Percentiles rank a stretch among this genome's conserved stretches.
phyloP scores from a whole-genome alignment of 1,140 invertebrate genomes.

The Galleria mellonella region DNA sequence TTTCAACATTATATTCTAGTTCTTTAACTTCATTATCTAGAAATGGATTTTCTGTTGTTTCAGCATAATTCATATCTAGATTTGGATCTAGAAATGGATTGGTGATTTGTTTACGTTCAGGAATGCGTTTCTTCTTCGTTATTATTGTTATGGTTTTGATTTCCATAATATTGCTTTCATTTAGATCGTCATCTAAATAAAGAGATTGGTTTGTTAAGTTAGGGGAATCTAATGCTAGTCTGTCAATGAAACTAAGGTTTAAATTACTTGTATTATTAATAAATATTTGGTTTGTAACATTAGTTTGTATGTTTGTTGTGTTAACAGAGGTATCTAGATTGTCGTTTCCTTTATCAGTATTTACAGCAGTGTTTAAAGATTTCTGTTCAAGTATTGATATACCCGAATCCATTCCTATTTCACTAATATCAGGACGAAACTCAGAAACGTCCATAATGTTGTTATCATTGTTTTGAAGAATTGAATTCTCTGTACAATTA shows the following conservation, averaged over 20 bases:
- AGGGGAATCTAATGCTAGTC: slow-evolving; percentile 58
- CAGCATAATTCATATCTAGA: slow-evolving; percentile 22
- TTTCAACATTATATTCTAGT: slow-evolving; percentile 43
- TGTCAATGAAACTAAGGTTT: slow-evolving; percentile 68
- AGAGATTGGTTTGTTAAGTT: slow-evolving; percentile 50
- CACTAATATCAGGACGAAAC: slow-evolving; percentile 7
- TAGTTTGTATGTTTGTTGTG: slow-evolving; percentile 46
- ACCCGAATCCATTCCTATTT: slow-evolving; percentile 42
- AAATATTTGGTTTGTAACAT: slow-evolving; percentile 52
- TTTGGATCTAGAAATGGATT: slow-evolving; percentile 66
- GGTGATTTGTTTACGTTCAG: slow-evolving; percentile 43
- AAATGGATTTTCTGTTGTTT: slow-evolving; percentile 42
- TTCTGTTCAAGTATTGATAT: slow-evolving; percentile 50
- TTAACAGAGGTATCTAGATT: slow-evolving; percentile 28
- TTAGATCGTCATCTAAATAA: slow-evolving; percentile 69
- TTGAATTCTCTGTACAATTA: slow-evolving; percentile 2
- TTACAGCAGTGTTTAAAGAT: slow-evolving; percentile 20
- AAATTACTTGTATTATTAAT: slow-evolving; percentile 53
- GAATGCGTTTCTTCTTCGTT: slow-evolving; percentile 51
- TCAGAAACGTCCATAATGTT: slow-evolving; percentile 3
- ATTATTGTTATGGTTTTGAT: slow-evolving; percentile 72
- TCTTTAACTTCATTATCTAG: slow-evolving; percentile 21
- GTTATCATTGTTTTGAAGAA: slow-evolving; percentile 1
- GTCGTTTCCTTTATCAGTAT: slow-evolving; percentile 25
- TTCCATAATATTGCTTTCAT: slow-evolving; percentile 74